Conservation (phyloP, 2,888 invertebrate species). For the Acanthacorydalis orientalis region DNA sequence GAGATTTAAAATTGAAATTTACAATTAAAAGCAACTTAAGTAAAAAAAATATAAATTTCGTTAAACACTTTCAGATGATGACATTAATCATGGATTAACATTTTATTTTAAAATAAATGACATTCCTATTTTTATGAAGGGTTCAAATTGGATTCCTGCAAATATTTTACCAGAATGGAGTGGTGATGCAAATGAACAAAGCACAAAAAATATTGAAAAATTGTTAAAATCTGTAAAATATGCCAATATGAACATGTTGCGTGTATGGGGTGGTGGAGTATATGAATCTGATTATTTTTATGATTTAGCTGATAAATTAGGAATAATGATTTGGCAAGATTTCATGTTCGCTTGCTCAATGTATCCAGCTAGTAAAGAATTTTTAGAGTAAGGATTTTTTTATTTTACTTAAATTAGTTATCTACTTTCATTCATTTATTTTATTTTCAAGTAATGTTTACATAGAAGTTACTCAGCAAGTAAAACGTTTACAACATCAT, state of each 20-base stretch:
- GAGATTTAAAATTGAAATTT: too few species aligned
- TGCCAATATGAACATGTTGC: conserved; percentile 78
- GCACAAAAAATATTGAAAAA: conserved; percentile 32
- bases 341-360: conserved; percentile 92
- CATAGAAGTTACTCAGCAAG: conserved; percentile 65
- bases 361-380: conserved; percentile 65
- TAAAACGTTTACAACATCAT: conserved; percentile 67
- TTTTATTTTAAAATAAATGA: conserved; percentile 83
- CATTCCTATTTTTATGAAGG: conserved; percentile 82
- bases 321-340: conserved; percentile 95
- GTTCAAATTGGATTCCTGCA: conserved; percentile 86
- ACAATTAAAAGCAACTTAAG: neutral
- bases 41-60: neutral
- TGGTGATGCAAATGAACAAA: conserved; percentile 25
- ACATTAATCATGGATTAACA: conserved; percentile 37
- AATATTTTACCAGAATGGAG: conserved; percentile 67
- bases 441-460: conserved; percentile 42
- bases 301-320: conserved; percentile 66
- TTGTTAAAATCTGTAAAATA: conserved; percentile 53
- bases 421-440: neutral
- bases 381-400: conserved; percentile 35
- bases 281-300: conserved; percentile 90
- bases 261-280: conserved; percentile 98
- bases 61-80: neutral
- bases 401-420: neutral